A percentile compares a stretch with the other conserved stretches of the same genome.
phyloP scores from a whole-genome alignment of 2,113 vertebrate genomes.

The Bos taurus region ARS-UCD2.0 NC_037328.1:10980001-10980500 shows the following conservation, averaged over 20 bases:
- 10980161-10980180: neutral
- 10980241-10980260: neutral
- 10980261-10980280: neutral
- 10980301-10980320: neutral
- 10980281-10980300: neutral
- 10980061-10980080: neutral
- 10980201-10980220: neutral
- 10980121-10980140: neutral
- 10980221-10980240: neutral
- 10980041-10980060: neutral
- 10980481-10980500: neutral
- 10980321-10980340: neutral
- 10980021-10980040: neutral
- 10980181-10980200: neutral
- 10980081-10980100: neutral
- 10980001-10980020: neutral
- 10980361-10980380: neutral
- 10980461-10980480: neutral
- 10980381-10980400: neutral
- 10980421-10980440: neutral
- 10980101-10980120: constrained; percentile 1
- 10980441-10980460: neutral
- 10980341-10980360: neutral
- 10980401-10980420: neutral
- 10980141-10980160: neutral